Evolutionary conservation across 2,888 invertebrate genomes (phyloP), one percentile per base, ranked within the genome.

Genomic region (Acanthosoma haemorrhoidale): DNA sequence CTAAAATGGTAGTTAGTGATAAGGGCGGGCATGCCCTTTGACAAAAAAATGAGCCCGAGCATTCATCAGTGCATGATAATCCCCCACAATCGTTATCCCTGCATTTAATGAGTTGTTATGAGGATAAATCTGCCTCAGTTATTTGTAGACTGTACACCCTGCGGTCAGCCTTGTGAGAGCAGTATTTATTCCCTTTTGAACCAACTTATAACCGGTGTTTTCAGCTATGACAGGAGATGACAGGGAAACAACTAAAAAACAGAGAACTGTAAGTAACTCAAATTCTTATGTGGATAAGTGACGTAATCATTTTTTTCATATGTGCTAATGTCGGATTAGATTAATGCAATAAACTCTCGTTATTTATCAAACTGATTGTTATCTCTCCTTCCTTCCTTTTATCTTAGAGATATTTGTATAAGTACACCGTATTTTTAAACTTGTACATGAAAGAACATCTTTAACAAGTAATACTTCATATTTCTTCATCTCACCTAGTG

Each of bases 91-190:
- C 25, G 6, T 51, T 25, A 18, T 25, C 25, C 21, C 29, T n/a
- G n/a, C n/a, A n/a, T 51, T 51, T 25, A 51, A 51, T 51, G 51
- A 25, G 15, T 25, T 51, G 51, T 51, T 51, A 51, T 51, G 51
- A n/a, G 51, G 25, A n/a, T 5, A n/a, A 51, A 25, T 51, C 51
- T 51, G n/a, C 13, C 25, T 1, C 51, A 51, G 51, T 51, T 51
- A 51, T 51, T 51, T 51, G 51, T 51, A 51, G 51, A 51, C 51
- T 51, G 51, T 51, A 21, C 51, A 51, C 51, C 25, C 3, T 25
- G 29, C 25, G 25, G 51, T 51, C 51, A 51, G 51, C 51, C 25
- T 51, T 51, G 51, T 51, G 51, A n/a, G 13, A 51, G 13, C 29
- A 25, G 29, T n/a, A 13, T 25, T n/a, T 51, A 43, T 43, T 43